Evolutionary conservation across 2,797 vertebrate genomes (phyloP).

Genomic region (Poecile montanus): DNA sequence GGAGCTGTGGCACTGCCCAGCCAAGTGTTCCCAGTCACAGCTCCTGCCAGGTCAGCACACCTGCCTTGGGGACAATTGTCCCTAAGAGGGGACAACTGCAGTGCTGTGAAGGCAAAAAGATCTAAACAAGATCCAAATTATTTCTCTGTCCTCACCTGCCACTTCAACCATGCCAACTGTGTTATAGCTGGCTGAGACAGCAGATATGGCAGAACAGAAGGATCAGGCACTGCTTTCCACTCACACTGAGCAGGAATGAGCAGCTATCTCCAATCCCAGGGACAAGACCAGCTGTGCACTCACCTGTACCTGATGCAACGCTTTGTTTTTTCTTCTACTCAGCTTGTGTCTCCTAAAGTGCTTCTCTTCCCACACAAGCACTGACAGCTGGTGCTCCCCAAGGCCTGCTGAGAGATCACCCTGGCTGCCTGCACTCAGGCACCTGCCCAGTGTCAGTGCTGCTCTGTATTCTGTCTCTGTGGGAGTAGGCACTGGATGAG

Average conservation of each 20-base stretch:
- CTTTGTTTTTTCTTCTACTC: background rate
- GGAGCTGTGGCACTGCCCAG: fast-evolving
- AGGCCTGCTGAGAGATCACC: background rate
- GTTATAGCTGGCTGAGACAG: background rate
- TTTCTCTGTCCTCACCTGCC: background rate
- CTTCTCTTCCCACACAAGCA: background rate
- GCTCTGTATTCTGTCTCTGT: background rate
- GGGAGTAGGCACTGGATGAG: background rate
- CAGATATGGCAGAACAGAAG: background rate
- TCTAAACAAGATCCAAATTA: background rate
- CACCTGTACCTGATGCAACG: background rate
- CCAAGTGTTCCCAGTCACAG: background rate
- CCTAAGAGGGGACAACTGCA: background rate
- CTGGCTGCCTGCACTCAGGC: background rate
- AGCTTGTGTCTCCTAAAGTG: background rate
- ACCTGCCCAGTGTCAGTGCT: background rate
- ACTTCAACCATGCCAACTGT: background rate
- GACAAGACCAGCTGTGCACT: background rate
- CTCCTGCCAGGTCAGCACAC: background rate
- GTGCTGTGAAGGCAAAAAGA: background rate
- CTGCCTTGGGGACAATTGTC: background rate
- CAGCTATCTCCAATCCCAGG: background rate
- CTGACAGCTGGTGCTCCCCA: background rate
- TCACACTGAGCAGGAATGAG: background rate
- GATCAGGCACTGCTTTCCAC: background rate